Evolutionary conservation across 1,140 invertebrate species (phyloP).

Genomic region (Bombus polaris): DNA sequence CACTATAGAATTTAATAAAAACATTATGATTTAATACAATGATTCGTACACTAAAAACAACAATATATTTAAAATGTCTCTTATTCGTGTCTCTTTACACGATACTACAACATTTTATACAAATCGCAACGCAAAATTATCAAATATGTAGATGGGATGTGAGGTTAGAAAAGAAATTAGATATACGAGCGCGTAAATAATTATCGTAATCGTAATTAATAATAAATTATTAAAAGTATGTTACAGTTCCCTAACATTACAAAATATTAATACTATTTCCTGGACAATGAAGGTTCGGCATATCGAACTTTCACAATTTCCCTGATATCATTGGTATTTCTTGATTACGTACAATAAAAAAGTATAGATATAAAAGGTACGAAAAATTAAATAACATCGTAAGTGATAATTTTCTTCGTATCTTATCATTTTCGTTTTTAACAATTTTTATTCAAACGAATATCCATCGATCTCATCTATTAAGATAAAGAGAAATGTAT

Average conservation of each 20-base stretch:
- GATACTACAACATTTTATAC: conserved; percentile 8
- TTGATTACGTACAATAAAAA: not conserved
- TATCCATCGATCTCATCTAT: no score
- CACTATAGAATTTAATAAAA: conserved; percentile 7
- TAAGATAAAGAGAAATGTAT: not conserved
- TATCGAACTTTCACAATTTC: conserved; percentile 17
- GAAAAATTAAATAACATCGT: not conserved
- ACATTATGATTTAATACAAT: conserved; percentile 37
- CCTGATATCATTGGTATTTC: conserved; percentile 17
- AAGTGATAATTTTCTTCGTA: not conserved
- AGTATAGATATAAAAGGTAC: not conserved
- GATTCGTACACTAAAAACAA: conserved; percentile 21
- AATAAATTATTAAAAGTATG: conserved; percentile 46
- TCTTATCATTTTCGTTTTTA: not conserved
- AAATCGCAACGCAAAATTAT: not conserved
- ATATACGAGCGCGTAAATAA: not conserved
- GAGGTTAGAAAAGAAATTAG: conserved; percentile 12
- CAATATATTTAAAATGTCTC: conserved; percentile 26
- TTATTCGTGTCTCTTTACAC: conserved; percentile 4
- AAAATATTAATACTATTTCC: conserved; percentile 60
- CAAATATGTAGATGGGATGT: not conserved
- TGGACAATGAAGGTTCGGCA: conserved; percentile 35
- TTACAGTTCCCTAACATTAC: conserved; percentile 24
- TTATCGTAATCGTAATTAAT: conserved; percentile 18
- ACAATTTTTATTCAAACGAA: not conserved